phyloP scores from a whole-genome alignment of 37 sponge, comb jelly and placozoan species.

The Tethya wilhelma region DNA sequence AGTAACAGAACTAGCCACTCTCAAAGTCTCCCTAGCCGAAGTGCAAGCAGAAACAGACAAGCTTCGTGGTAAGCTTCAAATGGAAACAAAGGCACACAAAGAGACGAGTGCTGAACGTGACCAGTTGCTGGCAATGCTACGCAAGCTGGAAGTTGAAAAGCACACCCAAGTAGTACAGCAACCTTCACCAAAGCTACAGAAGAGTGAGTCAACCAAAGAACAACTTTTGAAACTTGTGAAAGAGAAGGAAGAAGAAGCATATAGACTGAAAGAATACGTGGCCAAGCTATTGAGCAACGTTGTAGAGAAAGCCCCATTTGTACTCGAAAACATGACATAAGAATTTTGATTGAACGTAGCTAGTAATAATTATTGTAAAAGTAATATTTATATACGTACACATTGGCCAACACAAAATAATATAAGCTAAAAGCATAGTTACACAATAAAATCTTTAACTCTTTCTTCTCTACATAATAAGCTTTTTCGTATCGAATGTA shows the following conservation, averaged over 20 bases:
- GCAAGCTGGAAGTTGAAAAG: conserved; percentile 1
- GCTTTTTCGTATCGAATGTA: too few species aligned
- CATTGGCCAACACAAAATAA: too few species aligned
- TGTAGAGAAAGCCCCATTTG: conserved; percentile 64
- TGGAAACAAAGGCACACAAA: not conserved
- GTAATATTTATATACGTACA: too few species aligned
- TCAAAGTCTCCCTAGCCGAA: conserved; percentile 21
- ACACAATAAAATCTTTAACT: too few species aligned
- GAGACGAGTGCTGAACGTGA: not conserved
- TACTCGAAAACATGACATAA: conserved; percentile 36
- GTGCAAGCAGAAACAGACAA: conserved; percentile 6
- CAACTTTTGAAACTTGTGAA: conserved; percentile 28
- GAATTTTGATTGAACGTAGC: not conserved
- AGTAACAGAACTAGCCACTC: conserved; percentile 8
- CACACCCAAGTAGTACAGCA: not conserved
- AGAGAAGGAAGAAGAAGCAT: conserved; percentile 61
- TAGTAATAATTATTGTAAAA: too few species aligned
- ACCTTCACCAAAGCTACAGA: not conserved
- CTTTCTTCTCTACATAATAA: too few species aligned
- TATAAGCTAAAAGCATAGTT: too few species aligned
- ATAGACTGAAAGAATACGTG: conserved; percentile 55
- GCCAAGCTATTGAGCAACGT: conserved; percentile 49
- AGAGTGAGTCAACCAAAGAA: not conserved
- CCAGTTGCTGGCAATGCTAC: not conserved
- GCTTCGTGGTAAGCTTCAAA: conserved; percentile 11